Percentiles rank a stretch among this genome's conserved stretches.
Conservation (phyloP, 2,797 vertebrate genomes). For the Sciurus carolinensis region DNA sequence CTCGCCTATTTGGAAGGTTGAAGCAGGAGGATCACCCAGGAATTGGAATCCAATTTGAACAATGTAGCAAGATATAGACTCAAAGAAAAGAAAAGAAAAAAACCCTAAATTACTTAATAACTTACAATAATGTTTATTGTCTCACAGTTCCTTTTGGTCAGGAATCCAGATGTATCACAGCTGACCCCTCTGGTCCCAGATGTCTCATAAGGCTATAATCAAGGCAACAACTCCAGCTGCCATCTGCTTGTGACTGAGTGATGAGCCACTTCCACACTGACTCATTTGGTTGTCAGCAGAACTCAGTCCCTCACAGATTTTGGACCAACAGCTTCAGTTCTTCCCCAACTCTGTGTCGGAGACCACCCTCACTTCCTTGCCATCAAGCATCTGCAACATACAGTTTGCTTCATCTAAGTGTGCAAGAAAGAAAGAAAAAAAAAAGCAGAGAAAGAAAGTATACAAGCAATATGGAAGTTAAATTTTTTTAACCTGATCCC, state of each 20-base stretch:
- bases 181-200: neutral
- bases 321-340: neutral
- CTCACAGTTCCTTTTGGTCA: neutral
- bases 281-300: neutral
- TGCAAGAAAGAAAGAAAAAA: conserved; percentile 16
- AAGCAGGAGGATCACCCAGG: too few relatives aligned
- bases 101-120: neutral
- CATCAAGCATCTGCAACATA: neutral
- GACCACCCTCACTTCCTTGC: neutral
- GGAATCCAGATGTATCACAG: neutral
- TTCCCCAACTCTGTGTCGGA: neutral
- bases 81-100: neutral
- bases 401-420: neutral
- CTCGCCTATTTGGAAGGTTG: too few relatives aligned
- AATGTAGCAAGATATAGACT: neutral
- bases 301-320: neutral
- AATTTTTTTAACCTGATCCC: neutral
- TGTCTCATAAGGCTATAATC: neutral
- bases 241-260: neutral
- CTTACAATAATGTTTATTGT: neutral
- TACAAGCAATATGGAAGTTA: neutral
- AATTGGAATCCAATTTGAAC: neutral
- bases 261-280: neutral
- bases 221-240: neutral
- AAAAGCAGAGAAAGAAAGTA: neutral